A percentile compares a stretch with the other conserved stretches of the same genome.
These are phyloP conservation scores for Orcinus orca DNA, from an alignment of 2,113 vertebrate genomes.

Conservation along the genomic window DNA sequence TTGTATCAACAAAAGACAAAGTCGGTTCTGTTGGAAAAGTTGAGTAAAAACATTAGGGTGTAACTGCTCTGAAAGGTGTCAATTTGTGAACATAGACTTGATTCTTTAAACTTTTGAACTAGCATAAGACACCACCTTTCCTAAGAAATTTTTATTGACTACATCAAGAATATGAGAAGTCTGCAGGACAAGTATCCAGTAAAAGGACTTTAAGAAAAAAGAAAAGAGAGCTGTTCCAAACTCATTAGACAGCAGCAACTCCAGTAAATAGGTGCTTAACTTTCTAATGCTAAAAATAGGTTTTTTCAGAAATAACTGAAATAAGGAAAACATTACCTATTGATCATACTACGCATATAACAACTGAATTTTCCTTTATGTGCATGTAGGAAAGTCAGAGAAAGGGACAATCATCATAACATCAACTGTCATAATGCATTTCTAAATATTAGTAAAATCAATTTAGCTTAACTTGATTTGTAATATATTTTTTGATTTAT, in stretches of 20 bases:
- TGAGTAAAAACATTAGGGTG: neutral
- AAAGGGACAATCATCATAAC: neutral
- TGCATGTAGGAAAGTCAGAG: neutral
- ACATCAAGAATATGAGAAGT: neutral
- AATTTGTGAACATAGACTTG: neutral
- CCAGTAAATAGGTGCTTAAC: neutral
- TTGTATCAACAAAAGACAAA: neutral
- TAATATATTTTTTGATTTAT: neutral
- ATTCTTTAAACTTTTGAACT: conserved; percentile 5
- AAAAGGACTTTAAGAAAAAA: neutral
- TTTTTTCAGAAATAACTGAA: conserved; percentile 21
- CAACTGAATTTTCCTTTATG: neutral
- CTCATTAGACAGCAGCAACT: neutral
- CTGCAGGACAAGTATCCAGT: neutral
- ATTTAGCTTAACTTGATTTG: neutral
- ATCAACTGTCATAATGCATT: neutral
- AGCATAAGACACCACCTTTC: neutral
- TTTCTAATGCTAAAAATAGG: neutral
- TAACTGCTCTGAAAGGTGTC: neutral
- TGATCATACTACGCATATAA: neutral
- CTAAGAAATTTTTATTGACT: neutral
- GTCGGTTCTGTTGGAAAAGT: neutral
- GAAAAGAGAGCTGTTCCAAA: neutral
- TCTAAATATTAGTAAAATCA: conserved; percentile 9
- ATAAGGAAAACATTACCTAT: neutral